Evolutionary conservation across 30 jellyfish, hydroid and myxozoan species (phyloP), one percentile per base, ranked within the genome.

Genomic region (Turritopsis rubra): DNA sequence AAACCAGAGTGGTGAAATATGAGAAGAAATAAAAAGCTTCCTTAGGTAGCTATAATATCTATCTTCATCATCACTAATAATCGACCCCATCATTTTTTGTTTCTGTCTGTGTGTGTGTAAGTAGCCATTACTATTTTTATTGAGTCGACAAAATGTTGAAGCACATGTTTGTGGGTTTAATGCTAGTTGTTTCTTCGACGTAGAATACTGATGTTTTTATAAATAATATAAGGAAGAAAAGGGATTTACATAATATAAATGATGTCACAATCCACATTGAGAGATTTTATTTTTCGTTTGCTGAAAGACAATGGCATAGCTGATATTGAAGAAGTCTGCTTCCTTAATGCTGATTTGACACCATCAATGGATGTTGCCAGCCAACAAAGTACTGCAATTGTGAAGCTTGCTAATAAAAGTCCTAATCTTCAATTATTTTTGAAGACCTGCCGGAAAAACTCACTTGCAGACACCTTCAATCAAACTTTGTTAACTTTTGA

Each of bases 401-500:
- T 68, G 30, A 68, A 68, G 30, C 21, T 68, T n/a, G 16, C 16
- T n/a, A 27, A 68, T 0, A 68, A 9, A 7, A 22, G 9, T 1
- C 77, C 77, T 0, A 22, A 68, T 68, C 28, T 68, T 27, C 28
- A 68, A 8, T 68, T 68, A 27, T 68, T 68, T 74, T 74, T 74
- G 41, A 74, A 74, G 71, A 20, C 24, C 41, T 74, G 82, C n/a
- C 16, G 41, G 41, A 41, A 74, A 9, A 41, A 41, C 7, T 7
- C 72, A 16, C 27, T 29, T 0, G 54, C 82, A 7, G 82, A 16
- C 28, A n/a, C 24, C n/a, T 74, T 74, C 53, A 74, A 74, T 74
- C 26, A 23, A 20, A 30, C 28, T n/a, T 9, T 74, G 52, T 24
- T n/a, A 74, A 74, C 65, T n/a, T 74, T 74, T 74, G 82, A 74